Percentiles rank a stretch among this genome's conserved stretches.
phyloP scores from a whole-genome alignment of 1,140 invertebrate species.

The Drosophila aff. region DNA sequence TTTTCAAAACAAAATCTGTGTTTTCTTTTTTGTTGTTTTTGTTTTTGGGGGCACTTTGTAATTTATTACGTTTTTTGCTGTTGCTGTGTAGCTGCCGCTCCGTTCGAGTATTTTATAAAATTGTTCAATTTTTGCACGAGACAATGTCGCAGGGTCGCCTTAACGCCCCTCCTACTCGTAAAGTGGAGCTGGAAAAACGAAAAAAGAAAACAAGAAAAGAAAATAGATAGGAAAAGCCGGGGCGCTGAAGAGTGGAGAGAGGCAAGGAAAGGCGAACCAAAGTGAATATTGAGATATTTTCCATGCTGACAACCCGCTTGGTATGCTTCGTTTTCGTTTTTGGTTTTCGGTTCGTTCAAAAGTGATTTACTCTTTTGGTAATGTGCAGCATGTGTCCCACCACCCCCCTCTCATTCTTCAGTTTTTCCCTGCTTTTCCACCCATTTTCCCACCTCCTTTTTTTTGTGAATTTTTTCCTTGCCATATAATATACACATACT shows the following conservation, averaged over 20 bases:
- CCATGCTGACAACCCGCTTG: constrained; percentile 48
- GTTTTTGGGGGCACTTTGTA: constrained; percentile 57
- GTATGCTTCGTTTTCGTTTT: constrained; percentile 28
- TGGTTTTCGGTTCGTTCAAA: constrained; percentile 39
- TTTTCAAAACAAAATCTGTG: constrained; percentile 36
- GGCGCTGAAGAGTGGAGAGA: neutral
- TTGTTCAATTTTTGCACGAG: constrained; percentile 61
- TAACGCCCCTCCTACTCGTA: constrained; percentile 28
- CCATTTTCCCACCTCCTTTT: constrained; percentile 34
- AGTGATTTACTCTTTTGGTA: constrained; percentile 75
- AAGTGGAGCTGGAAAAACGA: constrained; percentile 30
- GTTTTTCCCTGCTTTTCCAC: constrained; percentile 4
- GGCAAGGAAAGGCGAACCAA: constrained; percentile 16
- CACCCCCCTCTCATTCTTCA: neutral
- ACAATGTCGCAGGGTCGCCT: constrained; percentile 54
- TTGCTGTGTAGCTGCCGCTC: constrained; percentile 18
- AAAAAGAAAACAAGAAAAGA: constrained; percentile 1
- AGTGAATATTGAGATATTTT: constrained; percentile 76
- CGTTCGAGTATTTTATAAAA: constrained; percentile 56
- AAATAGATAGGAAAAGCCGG: constrained; percentile 7
- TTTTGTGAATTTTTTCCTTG: constrained; percentile 27
- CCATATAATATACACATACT: constrained; percentile 28
- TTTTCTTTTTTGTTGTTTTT: constrained; percentile 18
- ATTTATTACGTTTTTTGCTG: constrained; percentile 71
- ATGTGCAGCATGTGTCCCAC: constrained; percentile 59